Evolutionary conservation across 2,888 invertebrate species (phyloP), one percentile per base, ranked within the genome.

Genomic region (Lithophane leautieri): DNA sequence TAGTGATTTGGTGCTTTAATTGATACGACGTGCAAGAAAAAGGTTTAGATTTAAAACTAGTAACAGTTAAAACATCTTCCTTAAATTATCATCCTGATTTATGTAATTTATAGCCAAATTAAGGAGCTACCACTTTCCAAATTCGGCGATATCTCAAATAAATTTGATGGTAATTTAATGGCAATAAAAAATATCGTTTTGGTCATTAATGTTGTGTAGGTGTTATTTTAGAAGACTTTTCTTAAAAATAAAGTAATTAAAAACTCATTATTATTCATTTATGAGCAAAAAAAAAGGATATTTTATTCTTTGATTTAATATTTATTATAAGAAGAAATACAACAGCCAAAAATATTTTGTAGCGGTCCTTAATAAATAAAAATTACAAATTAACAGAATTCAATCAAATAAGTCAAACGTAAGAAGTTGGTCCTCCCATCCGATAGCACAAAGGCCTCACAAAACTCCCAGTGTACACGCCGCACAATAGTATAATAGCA

Each of bases 401-500:
- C 1, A 11, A 50, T 7, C 0, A 52, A 34, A 34, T 14, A 22
- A 22, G 16, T 28, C 19, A 14, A 44, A 7, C 16, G 4, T 11
- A 12, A 62, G 40, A 69, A 50, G 16, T 65, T 19, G 4, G 9
- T 56, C 1, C 1, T 52, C 12, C 1, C 0, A 25, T 52, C 14
- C 28, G 7, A n/a, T 28, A 22, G 2, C 25, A 28, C 25, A 56
- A 12, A 54, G 66, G 2, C 28, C 16, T 52, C 0, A n/a, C 8
- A 47, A 47, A 52, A 19, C n/a, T n/a, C 84, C 74, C 87, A 81
- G 81, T 93, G 90, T 89, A 77, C 78, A 87, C 78, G 76, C 76
- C 70, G 60, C 89, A 9, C 69, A 73, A 75, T 81, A 84, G 92
- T 92, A 94, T 95, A 95, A 95, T 94, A 92, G 93, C 93, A 86